Evolutionary conservation across 2,113 vertebrate species (phyloP).

Genomic region (Apodemus sylvaticus): DNA sequence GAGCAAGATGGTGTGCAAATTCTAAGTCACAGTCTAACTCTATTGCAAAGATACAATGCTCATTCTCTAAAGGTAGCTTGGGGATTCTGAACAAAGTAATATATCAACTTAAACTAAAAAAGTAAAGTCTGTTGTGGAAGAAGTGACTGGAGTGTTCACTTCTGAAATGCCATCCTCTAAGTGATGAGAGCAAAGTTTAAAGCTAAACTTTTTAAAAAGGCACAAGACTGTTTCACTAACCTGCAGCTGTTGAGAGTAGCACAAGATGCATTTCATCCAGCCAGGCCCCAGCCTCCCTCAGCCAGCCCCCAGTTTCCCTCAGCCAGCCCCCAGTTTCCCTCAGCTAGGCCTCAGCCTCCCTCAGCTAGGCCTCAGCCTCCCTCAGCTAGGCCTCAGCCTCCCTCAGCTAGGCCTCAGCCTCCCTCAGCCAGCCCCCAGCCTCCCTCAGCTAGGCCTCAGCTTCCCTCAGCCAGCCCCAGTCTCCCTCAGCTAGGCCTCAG

Average conservation of each 20-base stretch:
- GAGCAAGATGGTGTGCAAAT: background rate
- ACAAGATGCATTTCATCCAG: background rate
- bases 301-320: background rate
- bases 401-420: background rate
- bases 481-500: too few relatives aligned
- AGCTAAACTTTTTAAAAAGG: background rate
- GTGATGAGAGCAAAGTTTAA: slow-evolving; percentile 32
- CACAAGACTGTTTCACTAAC: background rate
- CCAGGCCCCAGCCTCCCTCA: background rate
- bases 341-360: background rate
- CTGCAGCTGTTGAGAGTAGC: background rate
- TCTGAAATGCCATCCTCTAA: slow-evolving; percentile 20
- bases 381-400: background rate
- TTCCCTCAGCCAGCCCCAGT: background rate
- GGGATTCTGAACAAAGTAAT: slow-evolving; percentile 52
- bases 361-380: background rate
- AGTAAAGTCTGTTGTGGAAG: background rate
- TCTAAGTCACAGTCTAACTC: slow-evolving; percentile 57
- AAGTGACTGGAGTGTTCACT: slow-evolving; percentile 37
- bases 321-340: background rate
- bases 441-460: background rate
- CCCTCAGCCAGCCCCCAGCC: background rate
- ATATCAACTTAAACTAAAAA: background rate
- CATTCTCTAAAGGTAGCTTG: slow-evolving; percentile 53
- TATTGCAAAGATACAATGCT: slow-evolving; percentile 11